Conservation (phyloP, 2,888 invertebrate species). For the Penaeus monodon region DNA sequence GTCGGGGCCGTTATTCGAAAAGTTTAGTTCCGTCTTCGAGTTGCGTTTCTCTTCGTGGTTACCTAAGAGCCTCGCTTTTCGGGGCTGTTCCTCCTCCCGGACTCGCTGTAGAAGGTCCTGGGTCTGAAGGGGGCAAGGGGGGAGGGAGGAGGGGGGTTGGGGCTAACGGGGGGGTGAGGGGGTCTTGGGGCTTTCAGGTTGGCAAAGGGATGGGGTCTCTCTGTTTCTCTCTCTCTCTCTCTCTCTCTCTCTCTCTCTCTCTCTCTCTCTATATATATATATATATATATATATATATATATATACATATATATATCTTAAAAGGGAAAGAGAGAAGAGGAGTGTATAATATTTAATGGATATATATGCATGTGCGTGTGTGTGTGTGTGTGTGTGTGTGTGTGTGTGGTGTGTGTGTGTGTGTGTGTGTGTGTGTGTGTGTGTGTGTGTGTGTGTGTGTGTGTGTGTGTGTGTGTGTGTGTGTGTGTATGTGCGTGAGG, state of each 20-base stretch:
- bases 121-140: neutral
- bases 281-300: neutral
- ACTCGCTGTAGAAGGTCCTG: neutral
- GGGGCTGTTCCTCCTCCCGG: neutral
- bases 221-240: no score
- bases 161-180: neutral
- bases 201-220: neutral
- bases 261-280: neutral
- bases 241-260: no score
- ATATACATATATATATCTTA: neutral
- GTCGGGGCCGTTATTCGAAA: no score
- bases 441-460: no score
- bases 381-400: conserved; percentile 5
- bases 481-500: no score
- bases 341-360: no score
- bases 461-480: no score
- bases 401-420: no score
- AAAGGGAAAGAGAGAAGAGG: no score
- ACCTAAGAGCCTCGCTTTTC: neutral
- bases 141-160: neutral
- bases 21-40: neutral
- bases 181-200: neutral
- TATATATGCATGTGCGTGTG: neutral
- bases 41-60: neutral
- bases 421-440: no score